These are phyloP conservation scores for Cardinalis cardinalis DNA, from an alignment of 2,113 vertebrate species.

Conservation along the genomic window DNA sequence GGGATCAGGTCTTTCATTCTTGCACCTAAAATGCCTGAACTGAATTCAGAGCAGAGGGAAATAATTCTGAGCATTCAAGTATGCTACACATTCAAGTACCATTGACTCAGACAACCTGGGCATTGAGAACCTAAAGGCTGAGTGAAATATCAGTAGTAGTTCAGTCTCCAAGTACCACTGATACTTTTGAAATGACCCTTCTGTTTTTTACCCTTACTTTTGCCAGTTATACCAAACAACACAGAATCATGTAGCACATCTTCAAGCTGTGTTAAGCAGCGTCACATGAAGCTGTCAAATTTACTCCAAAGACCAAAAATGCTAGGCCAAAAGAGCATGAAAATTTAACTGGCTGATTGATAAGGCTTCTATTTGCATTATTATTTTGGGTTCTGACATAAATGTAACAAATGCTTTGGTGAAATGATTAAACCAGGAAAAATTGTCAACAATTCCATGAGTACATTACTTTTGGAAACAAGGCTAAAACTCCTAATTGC, in stretches of 20 bases:
- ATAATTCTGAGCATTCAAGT: background rate
- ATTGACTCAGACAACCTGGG: background rate
- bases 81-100: background rate
- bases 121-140: background rate
- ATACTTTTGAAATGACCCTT: background rate
- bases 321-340: background rate
- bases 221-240: background rate
- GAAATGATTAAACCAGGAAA: background rate
- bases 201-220: background rate
- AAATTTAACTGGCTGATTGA: background rate
- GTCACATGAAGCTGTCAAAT: background rate
- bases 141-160: background rate
- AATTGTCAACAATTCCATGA: background rate
- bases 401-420: background rate
- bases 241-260: background rate
- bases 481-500: background rate
- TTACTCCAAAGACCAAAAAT: background rate
- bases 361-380: background rate
- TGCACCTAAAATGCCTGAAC: background rate
- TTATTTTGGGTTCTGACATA: background rate
- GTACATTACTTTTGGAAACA: background rate
- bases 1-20: background rate
- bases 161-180: background rate
- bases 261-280: background rate
- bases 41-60: background rate